Evolutionary conservation across 2,113 vertebrate species (phyloP), one percentile per base, ranked within the genome.

Genomic region (Pterophyllum scalare): DNA sequence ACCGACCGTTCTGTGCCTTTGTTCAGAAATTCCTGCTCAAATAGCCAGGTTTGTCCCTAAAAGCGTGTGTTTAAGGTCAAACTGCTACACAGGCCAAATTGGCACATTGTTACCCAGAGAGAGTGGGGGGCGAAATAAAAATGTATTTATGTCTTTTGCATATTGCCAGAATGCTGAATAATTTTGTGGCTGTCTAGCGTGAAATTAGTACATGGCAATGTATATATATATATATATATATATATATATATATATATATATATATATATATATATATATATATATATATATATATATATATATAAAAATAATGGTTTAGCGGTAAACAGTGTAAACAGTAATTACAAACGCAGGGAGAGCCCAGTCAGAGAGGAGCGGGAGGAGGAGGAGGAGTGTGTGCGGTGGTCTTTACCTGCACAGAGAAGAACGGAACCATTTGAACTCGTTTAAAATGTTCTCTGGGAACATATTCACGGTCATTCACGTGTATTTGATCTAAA

Each of bases 251-350:
- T 38, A 38, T 38, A 40, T 12, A 40, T 33, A 40, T 3, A 17
- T 15, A 17, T 15, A 17, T 24, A 65, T 24, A 40, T 14, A 60
- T 43, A 26, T 17, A 52, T n/a, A 87, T 93, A 85, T 7, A 49
- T 38, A 38, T 38, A 40, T 12, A 40, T 33, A 40, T 3, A 17
- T 15, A 17, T 15, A 17, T 24, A 65, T 24, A 40, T 14, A 60
- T 43, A 26, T 17, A 52, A n/a, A 15, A 8, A 93, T 85, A 59
- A 87, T 88, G 86, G 65, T 89, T 89, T 81, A 90, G 84, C 84
- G 80, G 81, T 88, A 90, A 92, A 92, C 84, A 82, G 76, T 87
- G 89, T 89, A 90, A 94, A 92, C 88, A 94, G 79, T 90, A 85
- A 93, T 92, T 93, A 94, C 54, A 84, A 82, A 87, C 62, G 57